Evolutionary conservation across 2,888 invertebrate genomes (phyloP).

Genomic region (Nesidiocoris tenuis): DNA sequence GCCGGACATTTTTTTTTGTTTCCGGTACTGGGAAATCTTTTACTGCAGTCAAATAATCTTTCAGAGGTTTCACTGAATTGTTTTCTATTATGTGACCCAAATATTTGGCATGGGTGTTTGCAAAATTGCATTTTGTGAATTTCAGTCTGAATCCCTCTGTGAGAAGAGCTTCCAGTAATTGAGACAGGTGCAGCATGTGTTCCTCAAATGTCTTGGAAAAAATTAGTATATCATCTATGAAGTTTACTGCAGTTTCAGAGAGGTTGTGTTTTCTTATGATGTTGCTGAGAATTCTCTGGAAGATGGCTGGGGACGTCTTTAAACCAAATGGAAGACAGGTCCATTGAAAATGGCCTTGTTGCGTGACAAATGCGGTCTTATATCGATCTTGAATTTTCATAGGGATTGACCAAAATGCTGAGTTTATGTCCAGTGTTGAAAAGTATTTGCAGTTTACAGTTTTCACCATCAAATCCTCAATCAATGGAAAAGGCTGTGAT

Average conservation of each 20-base stretch:
- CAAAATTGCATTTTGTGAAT: conserved; percentile 39
- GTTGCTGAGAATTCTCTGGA: conserved; percentile 48
- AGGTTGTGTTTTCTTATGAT: conserved; percentile 47
- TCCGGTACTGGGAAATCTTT: conserved; percentile 29
- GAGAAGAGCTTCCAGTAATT: conserved; percentile 37
- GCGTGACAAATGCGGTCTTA: conserved; percentile 50
- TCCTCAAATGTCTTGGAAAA: conserved; percentile 49
- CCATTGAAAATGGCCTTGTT: conserved; percentile 50
- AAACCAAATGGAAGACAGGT: conserved; percentile 49
- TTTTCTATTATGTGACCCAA: conserved; percentile 34
- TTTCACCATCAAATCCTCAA: conserved; percentile 44
- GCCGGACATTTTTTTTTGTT: too few relatives aligned
- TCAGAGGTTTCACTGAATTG: conserved; percentile 26
- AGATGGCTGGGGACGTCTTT: conserved; percentile 50
- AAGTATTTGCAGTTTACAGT: conserved; percentile 44
- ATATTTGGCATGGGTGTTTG: conserved; percentile 26
- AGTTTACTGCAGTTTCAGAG: conserved; percentile 47
- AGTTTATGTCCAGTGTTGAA: conserved; percentile 47
- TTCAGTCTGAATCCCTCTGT: conserved; percentile 44
- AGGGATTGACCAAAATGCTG: conserved; percentile 48
- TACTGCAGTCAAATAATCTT: conserved; percentile 38
- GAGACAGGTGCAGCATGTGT: conserved; percentile 46
- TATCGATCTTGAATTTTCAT: conserved; percentile 47
- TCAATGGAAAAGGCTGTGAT: conserved; percentile 42
- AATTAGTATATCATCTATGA: conserved; percentile 50